Base-by-base conservation (phyloP, 2,113 vertebrate species). In the Trichechus manatus region DNA sequence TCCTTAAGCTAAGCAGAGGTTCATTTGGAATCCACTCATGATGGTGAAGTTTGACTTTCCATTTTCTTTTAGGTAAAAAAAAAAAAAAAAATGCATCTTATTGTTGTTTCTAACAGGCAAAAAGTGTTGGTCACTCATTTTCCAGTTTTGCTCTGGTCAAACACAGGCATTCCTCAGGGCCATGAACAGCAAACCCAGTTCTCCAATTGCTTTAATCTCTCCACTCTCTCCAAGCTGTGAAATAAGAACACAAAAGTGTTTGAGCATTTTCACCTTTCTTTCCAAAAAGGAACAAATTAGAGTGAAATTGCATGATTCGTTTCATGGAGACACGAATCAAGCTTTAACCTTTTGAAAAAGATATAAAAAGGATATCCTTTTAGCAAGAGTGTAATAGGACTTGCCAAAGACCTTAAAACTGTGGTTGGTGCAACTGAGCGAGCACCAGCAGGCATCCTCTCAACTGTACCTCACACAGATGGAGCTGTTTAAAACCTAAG, bases 121-220 rank as follows among this genome's bases (percentile, higher is more conserved):
- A 44, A 88, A 82, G 59, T 3, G 2, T 50, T 42, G 92, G 31
- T 96, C 92, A 79, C 95, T 96, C 96, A 81, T 97, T 93, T 94
- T 97, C 70, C 59, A 95, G 50, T 82, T 92, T 94, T 74, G 84
- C 25, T 86, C 0, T 33, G 8, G 1, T 92, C 6, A 66, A 59
- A 95, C 47, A 9, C 99, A 99, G 72, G 92, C 89, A 20, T 96
- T 77, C 96, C 63, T 96, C 95, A 98, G 29, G 63, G 59, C 87
- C n/a, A 98, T 97, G 83, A 99, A 99, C 27, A 99, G 98, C 89
- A 99, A 98, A 97, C 99, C 97, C 81, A 99, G 91, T 81, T 99
- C 99, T 85, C 99, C 98, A 0, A 99, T 94, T 42, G 97, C 99
- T 98, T 99, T 99, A 95, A 97, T 99, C 89, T 98, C 97, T 91